A percentile compares a stretch with the other conserved stretches of the same genome.
These are phyloP conservation scores for Drosophila kanekoi DNA, from an alignment of 2,888 invertebrate species.

Conservation along the genomic window DNA sequence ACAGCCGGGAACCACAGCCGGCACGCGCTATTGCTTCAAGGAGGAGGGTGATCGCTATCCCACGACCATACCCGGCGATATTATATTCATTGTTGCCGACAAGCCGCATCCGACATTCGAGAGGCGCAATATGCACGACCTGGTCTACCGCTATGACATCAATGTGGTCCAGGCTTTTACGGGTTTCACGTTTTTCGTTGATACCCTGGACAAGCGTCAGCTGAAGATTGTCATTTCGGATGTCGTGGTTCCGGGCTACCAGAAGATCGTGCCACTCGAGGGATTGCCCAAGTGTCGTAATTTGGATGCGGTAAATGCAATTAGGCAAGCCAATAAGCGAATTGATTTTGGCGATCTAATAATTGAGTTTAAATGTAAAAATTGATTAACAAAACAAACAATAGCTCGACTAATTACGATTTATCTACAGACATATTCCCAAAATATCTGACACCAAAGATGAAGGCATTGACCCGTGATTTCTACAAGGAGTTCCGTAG, in stretches of 20 bases:
- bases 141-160: conserved; percentile 88
- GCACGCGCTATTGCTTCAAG: conserved; percentile 90
- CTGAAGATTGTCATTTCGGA: conserved; percentile 90
- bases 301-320: conserved; percentile 85
- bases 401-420: not conserved
- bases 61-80: conserved; percentile 88
- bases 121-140: conserved; percentile 88
- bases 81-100: conserved; percentile 91
- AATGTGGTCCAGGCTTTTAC: conserved; percentile 90
- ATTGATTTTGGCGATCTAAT: conserved; percentile 88
- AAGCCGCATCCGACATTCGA: conserved; percentile 89
- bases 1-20: conserved; percentile 90
- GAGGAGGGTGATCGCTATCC: conserved; percentile 93
- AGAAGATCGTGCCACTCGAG: conserved; percentile 89
- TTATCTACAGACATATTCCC: conserved; percentile 85
- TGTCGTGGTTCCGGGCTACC: conserved; percentile 89
- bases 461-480: conserved; percentile 83
- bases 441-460: conserved; percentile 85
- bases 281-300: conserved; percentile 89
- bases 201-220: conserved; percentile 89
- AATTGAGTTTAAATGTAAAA: conserved; percentile 87
- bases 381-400: not conserved
- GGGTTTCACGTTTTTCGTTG: conserved; percentile 88
- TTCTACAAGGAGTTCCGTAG: conserved; percentile 64
- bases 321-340: conserved; percentile 85